Evolutionary conservation across 1,140 invertebrate species (phyloP), one percentile per base, ranked within the genome.

Genomic region (Lepidurus couesii): DNA sequence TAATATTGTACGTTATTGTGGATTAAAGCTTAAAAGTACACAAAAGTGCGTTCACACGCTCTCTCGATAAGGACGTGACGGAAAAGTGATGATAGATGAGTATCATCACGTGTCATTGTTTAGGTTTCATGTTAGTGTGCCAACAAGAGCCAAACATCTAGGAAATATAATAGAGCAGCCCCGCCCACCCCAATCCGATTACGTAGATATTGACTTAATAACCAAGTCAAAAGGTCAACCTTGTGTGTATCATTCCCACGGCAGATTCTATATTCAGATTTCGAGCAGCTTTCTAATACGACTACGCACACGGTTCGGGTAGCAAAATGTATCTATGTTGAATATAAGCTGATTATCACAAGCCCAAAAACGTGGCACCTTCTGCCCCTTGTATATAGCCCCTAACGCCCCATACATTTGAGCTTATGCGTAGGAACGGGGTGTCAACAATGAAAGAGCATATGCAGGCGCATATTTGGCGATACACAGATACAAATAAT

Each of bases 151-250:
- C 53, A 65, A n/a, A n/a, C 53, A 13, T 65, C 53, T 13, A 65
- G 16, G 16, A 21, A 7, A 3, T 65, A 65, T 65, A 65, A 65
- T 16, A 65, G 16, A 16, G 53, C 53, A 65, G 16, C 53, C 21
- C 53, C 53, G 53, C 53, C 53, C 53, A 34, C 53, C 53, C 16
- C 16, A 65, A 65, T 65, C 53, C 53, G 53, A 65, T 65, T 65
- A 65, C 53, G 53, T 65, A 21, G 21, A 65, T 13, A 65, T 65
- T 65, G 53, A 13, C 21, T 65, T 65, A 65, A 65, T 65, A 65
- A 65, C 53, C 16, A 65, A 65, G 21, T 13, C 21, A 13, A 65
- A 65, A 65, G 53, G 53, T 65, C 21, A 65, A 65, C 53, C 13
- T 65, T 1, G 53, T 65, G 13, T 65, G 53, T 65, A 65, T 65